phyloP scores from a whole-genome alignment of 2,888 invertebrate genomes.

The Tipula helvola region DNA sequence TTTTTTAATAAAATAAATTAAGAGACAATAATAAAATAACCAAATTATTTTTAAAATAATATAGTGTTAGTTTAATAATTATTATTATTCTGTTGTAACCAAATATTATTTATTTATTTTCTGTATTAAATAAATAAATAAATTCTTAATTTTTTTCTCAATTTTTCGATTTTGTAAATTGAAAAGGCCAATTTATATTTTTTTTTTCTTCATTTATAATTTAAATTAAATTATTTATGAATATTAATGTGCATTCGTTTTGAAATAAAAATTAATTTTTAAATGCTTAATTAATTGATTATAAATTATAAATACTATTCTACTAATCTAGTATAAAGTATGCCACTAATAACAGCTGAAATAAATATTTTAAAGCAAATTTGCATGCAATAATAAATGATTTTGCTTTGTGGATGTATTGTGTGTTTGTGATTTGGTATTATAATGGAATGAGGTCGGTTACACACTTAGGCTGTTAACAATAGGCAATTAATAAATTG shows the following conservation, averaged over 20 bases:
- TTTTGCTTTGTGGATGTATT: background rate
- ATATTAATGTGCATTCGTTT: background rate
- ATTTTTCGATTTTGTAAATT: background rate
- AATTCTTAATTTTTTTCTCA: background rate
- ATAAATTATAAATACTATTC: background rate
- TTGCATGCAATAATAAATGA: background rate
- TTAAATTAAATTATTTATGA: background rate
- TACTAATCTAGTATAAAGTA: background rate
- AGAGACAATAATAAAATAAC: background rate
- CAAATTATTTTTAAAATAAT: background rate
- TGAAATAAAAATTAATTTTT: background rate
- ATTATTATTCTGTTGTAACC: background rate
- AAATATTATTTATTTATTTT: background rate
- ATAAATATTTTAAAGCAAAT: background rate
- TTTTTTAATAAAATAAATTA: background rate
- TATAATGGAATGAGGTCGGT: background rate
- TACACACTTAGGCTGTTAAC: background rate
- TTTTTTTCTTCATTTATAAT: background rate
- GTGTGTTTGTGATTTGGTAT: background rate
- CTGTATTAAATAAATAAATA: background rate
- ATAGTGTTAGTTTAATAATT: background rate
- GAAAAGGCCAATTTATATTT: background rate
- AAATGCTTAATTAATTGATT: background rate
- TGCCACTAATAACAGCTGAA: background rate
- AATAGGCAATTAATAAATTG: background rate